Conservation (phyloP, 2,888 invertebrate genomes). For the Stenchaetothrips biformis region DNA sequence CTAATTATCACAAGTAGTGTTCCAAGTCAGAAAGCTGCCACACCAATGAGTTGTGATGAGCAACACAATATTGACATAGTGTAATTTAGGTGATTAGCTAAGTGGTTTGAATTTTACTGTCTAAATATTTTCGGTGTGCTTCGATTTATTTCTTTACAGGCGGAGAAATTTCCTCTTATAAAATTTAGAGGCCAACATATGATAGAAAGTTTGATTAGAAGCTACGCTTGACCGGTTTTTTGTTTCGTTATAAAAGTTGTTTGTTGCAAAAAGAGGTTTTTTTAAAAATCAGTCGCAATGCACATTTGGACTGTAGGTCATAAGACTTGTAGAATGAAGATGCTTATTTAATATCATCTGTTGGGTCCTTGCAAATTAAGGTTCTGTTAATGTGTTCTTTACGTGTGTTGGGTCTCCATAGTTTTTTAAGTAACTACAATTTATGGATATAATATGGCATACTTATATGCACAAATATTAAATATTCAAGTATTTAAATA, state of each 20-base stretch:
- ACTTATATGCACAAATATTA: neutral
- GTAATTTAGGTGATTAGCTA: neutral
- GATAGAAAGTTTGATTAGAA: neutral
- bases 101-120: neutral
- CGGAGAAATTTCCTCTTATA: neutral
- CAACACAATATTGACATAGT: neutral
- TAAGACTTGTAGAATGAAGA: neutral
- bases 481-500: neutral
- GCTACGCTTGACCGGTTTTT: too few relatives aligned
- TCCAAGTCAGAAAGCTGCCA: neutral
- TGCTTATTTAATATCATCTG: too few relatives aligned
- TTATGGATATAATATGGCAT: neutral
- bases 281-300: neutral
- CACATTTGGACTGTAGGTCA: conserved; percentile 15
- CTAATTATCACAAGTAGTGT: neutral
- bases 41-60: neutral
- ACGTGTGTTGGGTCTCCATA: neutral
- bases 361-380: neutral
- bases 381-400: neutral
- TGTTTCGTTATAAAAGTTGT: too few relatives aligned
- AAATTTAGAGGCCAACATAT: conserved; percentile 2
- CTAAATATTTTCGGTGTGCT: neutral
- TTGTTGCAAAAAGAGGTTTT: too few relatives aligned
- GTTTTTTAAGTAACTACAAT: neutral
- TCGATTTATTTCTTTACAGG: neutral